phyloP scores from a whole-genome alignment of 2,888 invertebrate genomes.

The Sphecodes monilicornis region DNA sequence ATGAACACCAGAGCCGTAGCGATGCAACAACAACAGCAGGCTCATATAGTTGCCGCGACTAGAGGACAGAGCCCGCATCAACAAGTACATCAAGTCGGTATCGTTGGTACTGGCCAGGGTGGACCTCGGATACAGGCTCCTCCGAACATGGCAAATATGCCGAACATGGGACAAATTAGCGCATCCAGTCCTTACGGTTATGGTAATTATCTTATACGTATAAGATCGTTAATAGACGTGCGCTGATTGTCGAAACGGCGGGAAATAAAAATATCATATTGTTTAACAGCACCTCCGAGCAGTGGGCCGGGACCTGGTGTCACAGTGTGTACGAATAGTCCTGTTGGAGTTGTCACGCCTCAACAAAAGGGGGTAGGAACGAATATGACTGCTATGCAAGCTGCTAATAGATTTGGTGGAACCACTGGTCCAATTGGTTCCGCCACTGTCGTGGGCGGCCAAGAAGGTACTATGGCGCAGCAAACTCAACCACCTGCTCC shows the following conservation, averaged over 20 bases:
- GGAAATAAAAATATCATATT: not conserved
- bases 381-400: conserved; percentile 83
- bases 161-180: conserved; percentile 83
- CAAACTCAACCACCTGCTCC: conserved; percentile 92
- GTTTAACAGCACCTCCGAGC: conserved; percentile 76
- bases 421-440: conserved; percentile 86
- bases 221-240: not conserved
- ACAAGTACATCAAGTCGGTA: conserved; percentile 83
- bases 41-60: conserved; percentile 80
- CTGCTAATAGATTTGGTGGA: conserved; percentile 81
- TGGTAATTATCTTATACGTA: conserved; percentile 67
- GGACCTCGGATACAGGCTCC: conserved; percentile 88
- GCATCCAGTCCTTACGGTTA: conserved; percentile 84
- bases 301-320: conserved; percentile 79
- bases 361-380: conserved; percentile 85
- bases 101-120: conserved; percentile 85
- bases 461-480: conserved; percentile 89
- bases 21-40: conserved; percentile 83
- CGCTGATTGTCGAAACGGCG: not conserved
- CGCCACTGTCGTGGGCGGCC: conserved; percentile 85
- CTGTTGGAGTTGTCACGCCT: conserved; percentile 86
- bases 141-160: conserved; percentile 85
- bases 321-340: conserved; percentile 77
- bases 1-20: conserved; percentile 86
- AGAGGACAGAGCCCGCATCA: conserved; percentile 84